Conservation (phyloP, 2,888 invertebrate genomes). For the Plebejus melissa region DNA sequence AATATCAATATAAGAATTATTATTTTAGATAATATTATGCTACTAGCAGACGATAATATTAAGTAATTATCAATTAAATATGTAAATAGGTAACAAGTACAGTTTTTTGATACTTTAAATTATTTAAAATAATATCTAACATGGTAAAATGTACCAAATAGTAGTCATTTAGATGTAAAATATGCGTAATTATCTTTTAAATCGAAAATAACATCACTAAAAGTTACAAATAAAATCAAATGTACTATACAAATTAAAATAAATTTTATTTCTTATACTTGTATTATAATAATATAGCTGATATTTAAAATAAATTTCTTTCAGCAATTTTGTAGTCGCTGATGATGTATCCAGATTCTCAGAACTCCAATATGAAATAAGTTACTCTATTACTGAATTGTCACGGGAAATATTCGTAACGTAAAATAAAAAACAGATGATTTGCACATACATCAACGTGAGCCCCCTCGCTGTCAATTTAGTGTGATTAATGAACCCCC, state of each 20-base stretch:
- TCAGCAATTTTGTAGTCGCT: background rate
- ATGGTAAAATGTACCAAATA: background rate
- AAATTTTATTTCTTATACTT: too few relatives aligned
- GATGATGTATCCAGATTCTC: constrained; percentile 5
- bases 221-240: too few relatives aligned
- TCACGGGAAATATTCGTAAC: constrained; percentile 40
- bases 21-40: background rate
- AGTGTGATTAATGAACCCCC: constrained; percentile 73
- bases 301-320: background rate
- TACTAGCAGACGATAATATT: background rate
- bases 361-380: background rate
- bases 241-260: too few relatives aligned
- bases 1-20: background rate
- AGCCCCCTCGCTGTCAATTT: constrained; percentile 71
- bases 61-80: background rate
- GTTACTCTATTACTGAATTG: constrained; percentile 23
- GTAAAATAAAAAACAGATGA: constrained; percentile 47
- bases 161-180: background rate
- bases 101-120: background rate
- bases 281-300: too few relatives aligned
- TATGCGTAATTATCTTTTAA: too few relatives aligned
- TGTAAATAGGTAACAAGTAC: background rate
- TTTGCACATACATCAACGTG: constrained; percentile 52
- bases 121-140: background rate
- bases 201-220: too few relatives aligned